Conservation (phyloP, 2,113 vertebrate genomes). For the Pogona vitticeps region DNA sequence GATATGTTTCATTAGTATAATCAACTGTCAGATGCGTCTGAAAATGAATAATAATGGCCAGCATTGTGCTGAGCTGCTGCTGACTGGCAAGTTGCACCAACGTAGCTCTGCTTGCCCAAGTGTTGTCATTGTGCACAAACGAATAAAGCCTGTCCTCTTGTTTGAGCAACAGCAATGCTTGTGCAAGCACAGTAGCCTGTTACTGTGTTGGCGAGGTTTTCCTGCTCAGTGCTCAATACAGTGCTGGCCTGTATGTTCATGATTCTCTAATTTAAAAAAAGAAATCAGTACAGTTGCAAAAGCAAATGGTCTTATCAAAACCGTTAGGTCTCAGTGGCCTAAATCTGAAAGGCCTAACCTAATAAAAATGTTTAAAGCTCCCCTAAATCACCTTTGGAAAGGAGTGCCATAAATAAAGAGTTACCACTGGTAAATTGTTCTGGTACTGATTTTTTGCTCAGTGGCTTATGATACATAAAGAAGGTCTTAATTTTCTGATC, state of each 20-base stretch:
- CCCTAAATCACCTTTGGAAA: not conserved
- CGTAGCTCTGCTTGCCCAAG: too few relatives aligned
- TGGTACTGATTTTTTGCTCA: not conserved
- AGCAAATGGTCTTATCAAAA: not conserved
- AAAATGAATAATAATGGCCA: not conserved
- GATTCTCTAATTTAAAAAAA: not conserved
- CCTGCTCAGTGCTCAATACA: too few relatives aligned
- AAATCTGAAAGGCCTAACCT: not conserved
- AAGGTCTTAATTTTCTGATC: not conserved
- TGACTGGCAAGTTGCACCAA: too few relatives aligned
- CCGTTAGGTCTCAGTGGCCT: not conserved
- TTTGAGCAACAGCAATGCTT: too few relatives aligned
- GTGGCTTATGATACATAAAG: not conserved
- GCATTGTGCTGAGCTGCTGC: too few relatives aligned
- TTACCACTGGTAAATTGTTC: not conserved
- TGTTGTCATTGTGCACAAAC: too few relatives aligned
- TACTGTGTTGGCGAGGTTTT: too few relatives aligned
- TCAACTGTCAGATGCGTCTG: not conserved
- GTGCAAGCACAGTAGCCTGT: too few relatives aligned
- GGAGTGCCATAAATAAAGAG: not conserved
- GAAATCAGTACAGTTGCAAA: not conserved
- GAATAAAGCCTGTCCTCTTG: too few relatives aligned
- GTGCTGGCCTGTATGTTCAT: not conserved
- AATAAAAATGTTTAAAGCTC: not conserved
- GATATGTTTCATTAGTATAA: not conserved